A percentile compares a stretch with the other conserved stretches of the same genome.
Conservation (phyloP, 2,797 vertebrate genomes). For the Mormyrops boulengeri region DNA sequence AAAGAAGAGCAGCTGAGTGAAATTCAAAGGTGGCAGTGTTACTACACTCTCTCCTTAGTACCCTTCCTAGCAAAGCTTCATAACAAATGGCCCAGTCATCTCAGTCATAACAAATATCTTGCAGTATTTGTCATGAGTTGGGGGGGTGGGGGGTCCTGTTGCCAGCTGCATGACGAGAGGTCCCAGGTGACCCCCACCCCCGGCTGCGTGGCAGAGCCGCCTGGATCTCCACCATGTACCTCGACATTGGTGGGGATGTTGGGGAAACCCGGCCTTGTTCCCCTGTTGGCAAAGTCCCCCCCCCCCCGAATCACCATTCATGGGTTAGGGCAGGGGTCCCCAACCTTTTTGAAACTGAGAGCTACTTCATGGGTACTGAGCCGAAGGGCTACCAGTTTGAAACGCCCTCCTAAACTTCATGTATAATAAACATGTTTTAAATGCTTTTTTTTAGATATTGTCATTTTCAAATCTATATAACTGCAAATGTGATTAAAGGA, state of each 20-base stretch:
- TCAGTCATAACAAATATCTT: constrained; percentile 70
- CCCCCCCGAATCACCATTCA: neutral
- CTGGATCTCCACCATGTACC: neutral
- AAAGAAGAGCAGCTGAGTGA: constrained; percentile 55
- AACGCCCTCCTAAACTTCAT: no score
- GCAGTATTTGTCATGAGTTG: constrained; percentile 62
- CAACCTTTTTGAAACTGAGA: no score
- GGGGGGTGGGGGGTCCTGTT: neutral
- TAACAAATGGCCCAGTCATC: constrained; percentile 68
- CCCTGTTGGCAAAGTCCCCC: neutral
- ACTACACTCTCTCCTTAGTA: constrained; percentile 60
- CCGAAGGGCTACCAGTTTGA: no score
- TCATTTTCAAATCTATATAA: no score
- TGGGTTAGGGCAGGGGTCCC: neutral
- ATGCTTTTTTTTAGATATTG: no score
- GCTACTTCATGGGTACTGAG: no score
- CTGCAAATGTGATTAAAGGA: no score
- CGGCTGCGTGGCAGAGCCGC: neutral
- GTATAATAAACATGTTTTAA: no score
- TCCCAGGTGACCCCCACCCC: constrained; percentile 17
- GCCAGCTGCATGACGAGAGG: constrained; percentile 25
- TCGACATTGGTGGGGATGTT: neutral
- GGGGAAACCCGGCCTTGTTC: neutral
- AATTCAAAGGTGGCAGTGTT: constrained; percentile 60
- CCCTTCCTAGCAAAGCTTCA: constrained; percentile 58